Base-by-base conservation (phyloP, 2,797 vertebrate species). In the Neostethus bicornis region DNA sequence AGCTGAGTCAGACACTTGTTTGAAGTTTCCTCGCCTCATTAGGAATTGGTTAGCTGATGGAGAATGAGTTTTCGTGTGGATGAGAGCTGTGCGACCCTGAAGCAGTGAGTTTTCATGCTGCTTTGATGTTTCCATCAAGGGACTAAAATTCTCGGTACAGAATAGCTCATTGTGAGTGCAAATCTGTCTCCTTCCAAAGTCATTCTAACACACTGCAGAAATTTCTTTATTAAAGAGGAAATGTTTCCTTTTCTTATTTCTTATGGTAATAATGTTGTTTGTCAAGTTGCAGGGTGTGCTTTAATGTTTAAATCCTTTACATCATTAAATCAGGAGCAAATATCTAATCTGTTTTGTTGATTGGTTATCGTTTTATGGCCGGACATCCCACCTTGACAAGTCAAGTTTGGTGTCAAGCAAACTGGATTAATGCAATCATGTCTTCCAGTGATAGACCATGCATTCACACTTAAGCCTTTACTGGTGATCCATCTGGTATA, bases 11-110 rank as follows among this genome's bases (percentile, higher is more conserved):
- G 44, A 75, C 61, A 25, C 31, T 2, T 38, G 50, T 81, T 79
- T 82, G 71, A 83, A 84, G 82, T 79, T 52, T 51, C 41, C 34
- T 31, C 54, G 66, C 72, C 61, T 82, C 67, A 70, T 80, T 77
- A 81, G 55, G 45, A 69, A 66, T 51, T 29, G 7, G 59, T 61
- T 66, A 46, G 44, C 45, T 72, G 61, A 67, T 50, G 44, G 38
- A 48, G 59, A 61, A 65, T 59, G 21, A 9, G 41, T 38, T 57
- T 47, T 52, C 1, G 47, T 47, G 16, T 1, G 6, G 70, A 65
- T 70, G 51, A 28, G 32, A 66, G 66, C 55, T 63, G 32, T 38
- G 46, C 51, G 26, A 61, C n/a, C 37, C 41, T 3, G 17, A 35
- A 68, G 66, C 35, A 64, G 26, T 3, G 7, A 28, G 31, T 39